These are phyloP conservation scores for Pseudocheirus occidentalis DNA, from an alignment of 2,797 vertebrate genomes.

Conservation along the genomic window DNA sequence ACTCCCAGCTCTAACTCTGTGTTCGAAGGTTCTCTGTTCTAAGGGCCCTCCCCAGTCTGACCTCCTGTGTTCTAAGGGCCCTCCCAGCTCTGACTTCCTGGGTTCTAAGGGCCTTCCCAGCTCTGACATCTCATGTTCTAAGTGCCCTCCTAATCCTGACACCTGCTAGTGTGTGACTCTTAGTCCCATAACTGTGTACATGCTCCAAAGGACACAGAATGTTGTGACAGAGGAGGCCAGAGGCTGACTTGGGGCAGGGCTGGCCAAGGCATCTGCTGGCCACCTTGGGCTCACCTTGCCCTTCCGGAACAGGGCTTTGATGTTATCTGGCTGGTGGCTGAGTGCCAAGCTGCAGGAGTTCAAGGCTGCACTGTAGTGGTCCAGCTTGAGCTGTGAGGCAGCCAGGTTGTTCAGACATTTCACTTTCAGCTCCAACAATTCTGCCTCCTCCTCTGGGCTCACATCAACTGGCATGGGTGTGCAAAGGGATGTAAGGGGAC, in stretches of 20 bases:
- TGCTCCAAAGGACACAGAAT: background rate
- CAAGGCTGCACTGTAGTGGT: conserved; percentile 93
- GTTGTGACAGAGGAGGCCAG: background rate
- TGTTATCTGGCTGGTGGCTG: conserved; percentile 93
- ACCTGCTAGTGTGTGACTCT: background rate
- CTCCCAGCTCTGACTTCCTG: no score
- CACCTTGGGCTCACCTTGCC: conserved; percentile 90
- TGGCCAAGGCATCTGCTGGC: background rate
- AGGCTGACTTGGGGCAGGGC: background rate
- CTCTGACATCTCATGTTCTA: no score
- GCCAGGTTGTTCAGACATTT: conserved; percentile 99
- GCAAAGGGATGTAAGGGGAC: background rate
- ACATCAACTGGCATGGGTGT: conserved; percentile 89
- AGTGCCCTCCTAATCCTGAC: background rate
- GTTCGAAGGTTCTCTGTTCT: background rate
- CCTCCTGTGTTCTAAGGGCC: no score
- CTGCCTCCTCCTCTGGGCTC: conserved; percentile 89
- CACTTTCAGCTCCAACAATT: conserved; percentile 93
- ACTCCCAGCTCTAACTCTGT: no score
- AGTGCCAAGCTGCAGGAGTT: conserved; percentile 93
- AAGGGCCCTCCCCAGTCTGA: background rate
- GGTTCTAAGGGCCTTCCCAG: no score
- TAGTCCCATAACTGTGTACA: background rate
- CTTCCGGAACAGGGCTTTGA: conserved; percentile 97
- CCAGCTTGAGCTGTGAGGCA: conserved; percentile 95